Evolutionary conservation across 2,113 vertebrate genomes (phyloP), one percentile per base, ranked within the genome.

Genomic region (Tachysurus vachellii): DNA sequence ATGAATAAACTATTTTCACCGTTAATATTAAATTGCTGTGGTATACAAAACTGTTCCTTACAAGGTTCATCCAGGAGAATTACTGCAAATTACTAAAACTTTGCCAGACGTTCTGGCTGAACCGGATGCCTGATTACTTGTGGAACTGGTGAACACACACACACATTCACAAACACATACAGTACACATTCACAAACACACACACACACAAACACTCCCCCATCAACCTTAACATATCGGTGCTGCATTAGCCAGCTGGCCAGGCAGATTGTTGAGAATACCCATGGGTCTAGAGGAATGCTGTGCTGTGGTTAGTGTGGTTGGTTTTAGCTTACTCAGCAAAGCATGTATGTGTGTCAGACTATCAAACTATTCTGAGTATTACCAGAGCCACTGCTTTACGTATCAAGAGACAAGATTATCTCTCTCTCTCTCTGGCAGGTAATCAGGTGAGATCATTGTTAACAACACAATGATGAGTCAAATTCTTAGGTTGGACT

Each of bases 221-320:
- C 21, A 16, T 82, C 26, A 77, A 50, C 47, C 47, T 50, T 82
- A 66, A 80, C 87, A 88, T 80, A 82, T 87, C 64, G 83, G 88
- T 84, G 86, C 79, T 85, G 84, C 80, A 89, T 82, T 73, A 88
- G 85, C 90, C 91, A 92, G 89, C 90, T 92, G 91, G 91, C 86
- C 80, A 19, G 85, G 85, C 80, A 81, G 90, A 90, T 89, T 89
- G 86, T 61, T 85, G 87, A 54, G 89, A 89, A 89, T 90, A 76
- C 86, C 88, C 86, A 70, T 62, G 86, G 64, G 87, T 71, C 64
- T 83, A 54, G 85, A 87, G 89, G 91, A 91, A 92, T 90, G 82
- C 83, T 75, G 73, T 10, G 76, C 90, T 89, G 90, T 90, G 88
- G 88, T 85, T 83, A 86, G 83, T 66, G 62, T 54, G 85, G 85